Conservation (phyloP, 2,797 vertebrate genomes). For the Ficedula albicollis region DNA sequence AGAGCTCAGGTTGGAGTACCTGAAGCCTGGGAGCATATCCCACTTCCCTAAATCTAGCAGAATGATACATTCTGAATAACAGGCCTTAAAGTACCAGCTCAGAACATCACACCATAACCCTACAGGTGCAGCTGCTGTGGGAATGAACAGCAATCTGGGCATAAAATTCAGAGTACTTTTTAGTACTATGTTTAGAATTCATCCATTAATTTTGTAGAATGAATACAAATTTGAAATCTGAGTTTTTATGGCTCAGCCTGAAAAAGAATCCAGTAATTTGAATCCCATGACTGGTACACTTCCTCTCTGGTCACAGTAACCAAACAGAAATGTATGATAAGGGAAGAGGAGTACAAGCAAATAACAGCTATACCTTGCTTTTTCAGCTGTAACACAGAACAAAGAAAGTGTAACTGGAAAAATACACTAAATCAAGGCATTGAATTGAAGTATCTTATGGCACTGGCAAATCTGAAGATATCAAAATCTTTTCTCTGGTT, state of each 20-base stretch:
- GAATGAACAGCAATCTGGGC: not conserved
- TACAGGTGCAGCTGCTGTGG: not conserved
- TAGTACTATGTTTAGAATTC: not conserved
- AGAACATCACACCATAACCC: not conserved
- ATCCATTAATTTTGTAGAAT: not conserved
- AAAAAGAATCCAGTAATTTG: not conserved
- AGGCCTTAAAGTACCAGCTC: not conserved
- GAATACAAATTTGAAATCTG: not conserved
- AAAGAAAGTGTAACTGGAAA: not conserved
- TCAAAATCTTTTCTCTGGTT: not conserved
- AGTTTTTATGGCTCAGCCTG: not conserved
- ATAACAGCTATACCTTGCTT: not conserved
- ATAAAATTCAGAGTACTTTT: not conserved
- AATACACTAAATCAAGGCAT: not conserved
- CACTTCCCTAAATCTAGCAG: not conserved
- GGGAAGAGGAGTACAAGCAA: not conserved
- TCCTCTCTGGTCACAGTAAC: not conserved
- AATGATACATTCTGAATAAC: not conserved
- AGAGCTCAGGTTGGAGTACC: not conserved
- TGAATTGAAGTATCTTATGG: not conserved
- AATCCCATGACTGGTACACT: not conserved
- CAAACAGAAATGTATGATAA: not conserved
- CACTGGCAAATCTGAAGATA: not conserved
- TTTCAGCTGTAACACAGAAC: not conserved
- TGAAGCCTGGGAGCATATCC: not conserved